Conservation (phyloP, 2,888 invertebrate genomes). For the Aphidius colemani region DNA sequence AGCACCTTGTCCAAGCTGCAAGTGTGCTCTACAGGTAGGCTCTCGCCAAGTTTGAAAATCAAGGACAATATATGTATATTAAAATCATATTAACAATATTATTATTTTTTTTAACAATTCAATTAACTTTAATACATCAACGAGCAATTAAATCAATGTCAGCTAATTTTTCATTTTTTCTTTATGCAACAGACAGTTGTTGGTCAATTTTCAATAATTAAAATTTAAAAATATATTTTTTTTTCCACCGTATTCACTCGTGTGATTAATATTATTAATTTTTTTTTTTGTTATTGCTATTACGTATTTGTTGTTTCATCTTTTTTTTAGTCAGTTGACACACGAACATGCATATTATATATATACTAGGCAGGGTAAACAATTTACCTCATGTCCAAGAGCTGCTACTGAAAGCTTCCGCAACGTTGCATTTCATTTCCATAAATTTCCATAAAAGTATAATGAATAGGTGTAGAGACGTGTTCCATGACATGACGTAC, state of each 20-base stretch:
- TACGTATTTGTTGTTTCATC: slow-evolving; percentile 20
- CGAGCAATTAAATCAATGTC: neutral
- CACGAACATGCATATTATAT: neutral
- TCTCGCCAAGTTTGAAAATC: slow-evolving; percentile 41
- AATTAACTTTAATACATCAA: neutral
- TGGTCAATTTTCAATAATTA: no score
- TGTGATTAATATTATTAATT: slow-evolving; percentile 2
- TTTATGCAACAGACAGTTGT: neutral
- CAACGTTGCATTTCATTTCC: slow-evolving; percentile 32
- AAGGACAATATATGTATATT: neutral
- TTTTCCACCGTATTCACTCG: no score
- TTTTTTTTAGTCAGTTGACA: slow-evolving; percentile 2
- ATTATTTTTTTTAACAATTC: neutral
- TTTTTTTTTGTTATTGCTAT: slow-evolving; percentile 17
- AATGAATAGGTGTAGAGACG: slow-evolving; percentile 34
- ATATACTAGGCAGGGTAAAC: slow-evolving; percentile 31
- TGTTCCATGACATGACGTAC: slow-evolving; percentile 30
- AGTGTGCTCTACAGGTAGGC: slow-evolving; percentile 58
- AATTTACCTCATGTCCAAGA: slow-evolving; percentile 31
- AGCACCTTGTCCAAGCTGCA: slow-evolving; percentile 65
- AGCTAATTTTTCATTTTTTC: neutral
- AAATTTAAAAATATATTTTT: no score
- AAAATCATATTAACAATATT: neutral
- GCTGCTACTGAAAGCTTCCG: slow-evolving; percentile 27
- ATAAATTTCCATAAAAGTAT: slow-evolving; percentile 41